Percentiles rank a stretch among this genome's conserved stretches.
These are phyloP conservation scores for Steinernema khuongi DNA, from an alignment of 1,140 invertebrate genomes.

Conservation along the genomic window DNA sequence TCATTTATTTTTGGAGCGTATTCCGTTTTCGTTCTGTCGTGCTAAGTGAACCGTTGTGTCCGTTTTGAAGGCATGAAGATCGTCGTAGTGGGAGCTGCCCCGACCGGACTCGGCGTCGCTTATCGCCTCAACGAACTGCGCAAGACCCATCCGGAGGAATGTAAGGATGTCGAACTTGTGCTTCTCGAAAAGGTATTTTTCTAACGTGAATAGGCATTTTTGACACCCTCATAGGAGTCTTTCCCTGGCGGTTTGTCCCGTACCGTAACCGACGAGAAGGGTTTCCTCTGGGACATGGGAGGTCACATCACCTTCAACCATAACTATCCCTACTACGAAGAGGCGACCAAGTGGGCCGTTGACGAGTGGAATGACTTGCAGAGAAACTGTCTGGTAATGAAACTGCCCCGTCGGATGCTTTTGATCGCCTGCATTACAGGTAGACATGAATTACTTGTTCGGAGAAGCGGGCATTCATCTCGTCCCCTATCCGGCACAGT, in stretches of 20 bases:
- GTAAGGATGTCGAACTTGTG: slow-evolving; percentile 28
- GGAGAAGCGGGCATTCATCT: slow-evolving; percentile 50
- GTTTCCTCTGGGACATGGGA: slow-evolving; percentile 59
- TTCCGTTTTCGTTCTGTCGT: background rate
- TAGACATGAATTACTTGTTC: slow-evolving; percentile 58
- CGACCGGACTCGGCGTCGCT: slow-evolving; percentile 42
- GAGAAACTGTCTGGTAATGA: slow-evolving; percentile 50
- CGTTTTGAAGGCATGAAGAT: slow-evolving; percentile 39
- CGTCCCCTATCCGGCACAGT: slow-evolving; percentile 58
- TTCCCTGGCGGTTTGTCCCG: slow-evolving; percentile 53
- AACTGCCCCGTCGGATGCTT: background rate
- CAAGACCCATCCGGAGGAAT: slow-evolving; percentile 26
- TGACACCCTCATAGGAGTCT: slow-evolving; percentile 33
- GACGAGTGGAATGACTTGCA: slow-evolving; percentile 57
- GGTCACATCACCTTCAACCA: slow-evolving; percentile 58
- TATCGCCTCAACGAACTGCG: slow-evolving; percentile 40
- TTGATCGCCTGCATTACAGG: background rate
- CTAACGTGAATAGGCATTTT: background rate
- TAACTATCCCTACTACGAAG: slow-evolving; percentile 58
- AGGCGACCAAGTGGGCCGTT: slow-evolving; percentile 57
- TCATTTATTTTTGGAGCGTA: background rate
- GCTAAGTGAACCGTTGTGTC: background rate
- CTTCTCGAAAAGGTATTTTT: slow-evolving; percentile 31
- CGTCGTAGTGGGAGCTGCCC: slow-evolving; percentile 42
- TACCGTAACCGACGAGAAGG: slow-evolving; percentile 54